Percentiles rank a stretch among this genome's conserved stretches.
Evolutionary conservation across 2,797 vertebrate genomes (phyloP).

Genomic region (Poeciliopsis turneri): DNA sequence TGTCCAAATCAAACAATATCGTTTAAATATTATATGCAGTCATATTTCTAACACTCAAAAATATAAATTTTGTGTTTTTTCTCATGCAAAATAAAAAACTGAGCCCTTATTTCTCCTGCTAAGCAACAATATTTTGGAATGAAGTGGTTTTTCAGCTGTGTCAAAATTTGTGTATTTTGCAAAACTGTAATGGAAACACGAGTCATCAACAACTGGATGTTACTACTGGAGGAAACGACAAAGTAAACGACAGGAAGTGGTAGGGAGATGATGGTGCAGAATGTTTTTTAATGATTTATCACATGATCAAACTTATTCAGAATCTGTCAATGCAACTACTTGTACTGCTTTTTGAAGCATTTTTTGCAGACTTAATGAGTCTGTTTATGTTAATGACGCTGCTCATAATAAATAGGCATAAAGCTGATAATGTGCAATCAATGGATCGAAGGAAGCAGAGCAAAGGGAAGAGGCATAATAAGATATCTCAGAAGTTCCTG

Average conservation of each 20-base stretch:
- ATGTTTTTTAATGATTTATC: too few species aligned
- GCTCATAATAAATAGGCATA: neutral
- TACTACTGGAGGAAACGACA: too few species aligned
- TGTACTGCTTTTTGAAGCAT: neutral
- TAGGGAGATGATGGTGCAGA: too few species aligned
- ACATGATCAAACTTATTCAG: too few species aligned
- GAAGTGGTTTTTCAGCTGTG: too few species aligned
- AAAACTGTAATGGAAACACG: too few species aligned
- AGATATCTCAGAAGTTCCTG: neutral
- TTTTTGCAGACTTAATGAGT: neutral
- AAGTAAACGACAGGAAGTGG: too few species aligned
- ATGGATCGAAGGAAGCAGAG: neutral
- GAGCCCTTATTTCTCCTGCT: neutral
- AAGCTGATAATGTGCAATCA: neutral
- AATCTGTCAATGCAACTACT: neutral
- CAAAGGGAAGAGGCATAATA: neutral
- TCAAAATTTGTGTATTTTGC: too few species aligned
- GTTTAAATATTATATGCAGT: neutral
- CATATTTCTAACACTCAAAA: neutral
- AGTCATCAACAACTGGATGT: too few species aligned
- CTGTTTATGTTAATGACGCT: neutral
- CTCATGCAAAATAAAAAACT: neutral
- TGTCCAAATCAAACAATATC: neutral
- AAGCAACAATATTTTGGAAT: neutral
- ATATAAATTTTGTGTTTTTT: neutral